Conservation (phyloP, 2,113 vertebrate species). For the Progne subis region DNA sequence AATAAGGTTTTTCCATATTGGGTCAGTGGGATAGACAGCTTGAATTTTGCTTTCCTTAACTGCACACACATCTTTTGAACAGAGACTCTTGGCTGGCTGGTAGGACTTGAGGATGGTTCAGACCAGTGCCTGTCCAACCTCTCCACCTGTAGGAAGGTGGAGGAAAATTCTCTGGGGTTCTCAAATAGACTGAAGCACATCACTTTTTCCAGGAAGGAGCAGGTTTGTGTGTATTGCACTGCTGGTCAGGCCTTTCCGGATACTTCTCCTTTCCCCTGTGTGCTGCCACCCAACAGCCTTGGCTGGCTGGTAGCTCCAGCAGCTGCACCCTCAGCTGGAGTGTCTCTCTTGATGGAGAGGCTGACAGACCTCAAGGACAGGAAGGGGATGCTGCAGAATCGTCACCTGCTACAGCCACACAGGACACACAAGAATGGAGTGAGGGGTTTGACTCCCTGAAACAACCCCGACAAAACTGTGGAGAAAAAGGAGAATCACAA, state of each 20-base stretch:
- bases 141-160: neutral
- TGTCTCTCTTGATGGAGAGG: neutral
- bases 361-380: neutral
- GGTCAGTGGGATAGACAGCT: neutral
- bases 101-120: neutral
- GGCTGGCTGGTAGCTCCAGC: neutral
- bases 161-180: neutral
- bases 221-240: neutral
- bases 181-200: neutral
- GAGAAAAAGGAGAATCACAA: neutral
- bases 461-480: neutral
- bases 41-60: neutral
- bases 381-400: neutral
- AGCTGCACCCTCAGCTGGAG: neutral
- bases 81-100: neutral
- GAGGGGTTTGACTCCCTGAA: neutral
- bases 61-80: neutral
- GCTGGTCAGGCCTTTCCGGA: neutral
- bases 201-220: neutral
- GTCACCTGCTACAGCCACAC: neutral
- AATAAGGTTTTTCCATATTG: neutral
- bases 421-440: neutral
- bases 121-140: neutral
- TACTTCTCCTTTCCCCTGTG: constrained; percentile 14
- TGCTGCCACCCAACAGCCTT: neutral